Evolutionary conservation across 2,113 vertebrate species (phyloP).

Genomic region (Tetrax tetrax): DNA sequence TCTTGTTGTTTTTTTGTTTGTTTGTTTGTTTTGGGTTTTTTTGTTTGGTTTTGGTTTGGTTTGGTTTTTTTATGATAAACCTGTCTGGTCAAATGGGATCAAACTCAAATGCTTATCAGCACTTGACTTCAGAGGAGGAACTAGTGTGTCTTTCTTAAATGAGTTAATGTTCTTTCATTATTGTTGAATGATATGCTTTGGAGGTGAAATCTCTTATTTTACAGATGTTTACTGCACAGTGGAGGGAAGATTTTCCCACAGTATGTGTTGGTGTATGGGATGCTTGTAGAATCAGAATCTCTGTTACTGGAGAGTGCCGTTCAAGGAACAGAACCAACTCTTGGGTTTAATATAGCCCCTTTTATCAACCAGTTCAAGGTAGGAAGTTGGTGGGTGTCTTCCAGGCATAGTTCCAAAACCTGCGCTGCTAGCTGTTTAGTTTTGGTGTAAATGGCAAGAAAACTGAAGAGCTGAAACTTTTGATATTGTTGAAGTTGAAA

Average conservation of each 20-base stretch:
- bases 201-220: not conserved
- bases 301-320: constrained; percentile 91
- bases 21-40: not conserved
- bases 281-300: constrained; percentile 89
- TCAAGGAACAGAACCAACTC: constrained; percentile 89
- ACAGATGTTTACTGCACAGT: constrained; percentile 90
- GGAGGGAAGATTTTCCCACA: constrained; percentile 93
- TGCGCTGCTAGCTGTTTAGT: not conserved
- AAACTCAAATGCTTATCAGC: not conserved
- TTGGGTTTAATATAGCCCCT: constrained; percentile 92
- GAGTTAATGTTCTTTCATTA: not conserved
- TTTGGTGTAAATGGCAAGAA: not conserved
- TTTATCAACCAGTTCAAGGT: constrained; percentile 99
- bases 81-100: not conserved
- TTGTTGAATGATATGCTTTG: not conserved
- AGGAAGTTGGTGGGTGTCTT: not conserved
- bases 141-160: not conserved
- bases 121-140: not conserved
- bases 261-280: constrained; percentile 86
- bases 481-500: not conserved
- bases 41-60: too few relatives aligned
- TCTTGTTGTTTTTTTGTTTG: not conserved
- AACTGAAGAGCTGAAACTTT: not conserved
- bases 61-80: not conserved
- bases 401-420: not conserved